phyloP scores from a whole-genome alignment of 1,140 invertebrate genomes.

The Drosophila gunungcola region DNA sequence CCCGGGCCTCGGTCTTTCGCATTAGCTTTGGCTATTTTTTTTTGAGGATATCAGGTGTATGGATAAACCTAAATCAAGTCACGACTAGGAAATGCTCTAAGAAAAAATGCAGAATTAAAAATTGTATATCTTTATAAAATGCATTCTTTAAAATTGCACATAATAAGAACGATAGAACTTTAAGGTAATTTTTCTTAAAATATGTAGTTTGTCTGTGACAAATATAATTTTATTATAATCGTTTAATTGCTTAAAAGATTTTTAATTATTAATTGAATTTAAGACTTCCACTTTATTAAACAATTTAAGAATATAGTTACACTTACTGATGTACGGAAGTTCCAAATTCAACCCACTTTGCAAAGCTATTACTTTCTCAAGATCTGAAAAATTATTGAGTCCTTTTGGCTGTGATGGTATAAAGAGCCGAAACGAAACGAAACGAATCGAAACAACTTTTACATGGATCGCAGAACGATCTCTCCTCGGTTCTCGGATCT shows the following conservation, averaged over 20 bases:
- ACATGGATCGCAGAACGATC: slow-evolving; percentile 26
- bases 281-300: too few relatives aligned
- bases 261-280: not conserved
- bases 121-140: too few relatives aligned
- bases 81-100: slow-evolving; percentile 13
- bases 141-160: not conserved
- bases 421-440: slow-evolving; percentile 17
- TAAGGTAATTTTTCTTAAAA: not conserved
- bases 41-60: slow-evolving; percentile 26
- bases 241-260: too few relatives aligned
- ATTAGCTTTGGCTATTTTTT: slow-evolving; percentile 1
- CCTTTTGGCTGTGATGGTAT: slow-evolving; percentile 16
- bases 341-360: not conserved
- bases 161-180: not conserved
- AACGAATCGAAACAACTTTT: slow-evolving; percentile 63
- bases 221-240: too few relatives aligned
- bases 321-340: not conserved
- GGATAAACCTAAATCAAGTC: not conserved
- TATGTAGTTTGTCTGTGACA: too few relatives aligned
- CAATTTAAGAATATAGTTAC: not conserved
- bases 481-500: slow-evolving; percentile 3
- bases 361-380: slow-evolving; percentile 1
- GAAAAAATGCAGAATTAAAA: too few relatives aligned
- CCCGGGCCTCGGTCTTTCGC: slow-evolving; percentile 25
- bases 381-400: not conserved